Evolutionary conservation across 1,140 invertebrate species (phyloP).

Genomic region (Leptinotarsa lineolata): DNA sequence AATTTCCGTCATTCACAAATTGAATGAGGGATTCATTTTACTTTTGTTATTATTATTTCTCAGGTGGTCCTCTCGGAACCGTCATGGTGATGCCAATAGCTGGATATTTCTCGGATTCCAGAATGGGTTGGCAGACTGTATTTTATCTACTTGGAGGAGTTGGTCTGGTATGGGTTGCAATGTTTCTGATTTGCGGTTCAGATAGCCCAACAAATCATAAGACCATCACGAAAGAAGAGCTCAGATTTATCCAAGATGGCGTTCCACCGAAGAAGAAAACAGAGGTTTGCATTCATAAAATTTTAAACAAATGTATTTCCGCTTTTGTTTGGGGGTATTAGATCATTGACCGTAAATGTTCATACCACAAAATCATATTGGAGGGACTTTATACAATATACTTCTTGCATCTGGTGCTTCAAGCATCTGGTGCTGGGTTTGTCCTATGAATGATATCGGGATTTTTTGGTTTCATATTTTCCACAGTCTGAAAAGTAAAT

Average conservation of each 20-base stretch:
- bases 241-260: slow-evolving; percentile 78
- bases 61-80: slow-evolving; percentile 58
- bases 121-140: slow-evolving; percentile 73
- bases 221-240: slow-evolving; percentile 79
- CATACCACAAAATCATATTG: too few relatives aligned
- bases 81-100: slow-evolving; percentile 71
- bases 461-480: too few relatives aligned
- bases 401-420: too few relatives aligned
- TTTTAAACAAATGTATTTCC: too few relatives aligned
- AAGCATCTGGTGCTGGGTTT: too few relatives aligned
- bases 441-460: too few relatives aligned
- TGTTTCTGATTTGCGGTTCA: slow-evolving; percentile 67
- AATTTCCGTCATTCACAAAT: too few relatives aligned
- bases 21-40: too few relatives aligned
- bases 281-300: not conserved
- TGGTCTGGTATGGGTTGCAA: slow-evolving; percentile 63
- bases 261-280: slow-evolving; percentile 76
- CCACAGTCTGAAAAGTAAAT: too few relatives aligned
- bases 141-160: slow-evolving; percentile 75
- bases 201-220: slow-evolving; percentile 76
- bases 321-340: too few relatives aligned
- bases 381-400: too few relatives aligned
- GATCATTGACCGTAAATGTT: too few relatives aligned
- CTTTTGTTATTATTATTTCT: not conserved
- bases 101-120: slow-evolving; percentile 66